Conservation (phyloP, 2,797 vertebrate genomes). For the Hirundo rustica region DNA sequence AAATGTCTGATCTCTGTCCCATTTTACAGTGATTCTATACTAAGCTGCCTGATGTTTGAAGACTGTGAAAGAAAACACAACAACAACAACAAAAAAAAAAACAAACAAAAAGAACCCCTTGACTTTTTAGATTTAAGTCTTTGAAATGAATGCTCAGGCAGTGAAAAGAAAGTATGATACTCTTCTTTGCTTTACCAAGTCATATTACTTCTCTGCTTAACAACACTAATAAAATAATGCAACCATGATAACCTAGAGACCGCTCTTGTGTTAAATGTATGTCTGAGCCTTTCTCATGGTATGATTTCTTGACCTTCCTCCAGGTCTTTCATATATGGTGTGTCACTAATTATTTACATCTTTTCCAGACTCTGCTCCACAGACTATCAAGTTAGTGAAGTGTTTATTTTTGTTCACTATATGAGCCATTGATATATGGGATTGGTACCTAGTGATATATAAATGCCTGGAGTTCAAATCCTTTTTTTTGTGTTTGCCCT, state of each 20-base stretch:
- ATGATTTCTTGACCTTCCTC: constrained; percentile 29
- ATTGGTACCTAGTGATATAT: background rate
- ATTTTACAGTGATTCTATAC: background rate
- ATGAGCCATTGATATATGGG: background rate
- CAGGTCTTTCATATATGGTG: background rate
- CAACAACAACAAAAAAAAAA: too few relatives aligned
- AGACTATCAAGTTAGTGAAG: constrained; percentile 23
- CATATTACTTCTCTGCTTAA: background rate
- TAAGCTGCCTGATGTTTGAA: background rate
- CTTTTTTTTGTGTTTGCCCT: constrained; percentile 40
- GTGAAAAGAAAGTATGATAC: background rate
- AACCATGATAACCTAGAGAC: background rate
- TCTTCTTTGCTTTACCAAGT: background rate
- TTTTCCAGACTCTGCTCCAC: constrained; percentile 27
- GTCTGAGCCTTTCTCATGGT: background rate
- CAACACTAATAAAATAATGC: constrained; percentile 7
- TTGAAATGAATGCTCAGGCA: background rate
- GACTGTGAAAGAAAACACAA: background rate
- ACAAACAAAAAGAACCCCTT: background rate
- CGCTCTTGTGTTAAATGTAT: background rate
- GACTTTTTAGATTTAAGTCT: background rate
- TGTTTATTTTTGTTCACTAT: constrained; percentile 35
- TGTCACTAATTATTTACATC: constrained; percentile 32
- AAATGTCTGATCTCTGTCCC: background rate
- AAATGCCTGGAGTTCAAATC: background rate